Percentiles rank a stretch among this genome's conserved stretches.
phyloP scores from a whole-genome alignment of 2,888 invertebrate genomes.

The Melieria omissa region DNA sequence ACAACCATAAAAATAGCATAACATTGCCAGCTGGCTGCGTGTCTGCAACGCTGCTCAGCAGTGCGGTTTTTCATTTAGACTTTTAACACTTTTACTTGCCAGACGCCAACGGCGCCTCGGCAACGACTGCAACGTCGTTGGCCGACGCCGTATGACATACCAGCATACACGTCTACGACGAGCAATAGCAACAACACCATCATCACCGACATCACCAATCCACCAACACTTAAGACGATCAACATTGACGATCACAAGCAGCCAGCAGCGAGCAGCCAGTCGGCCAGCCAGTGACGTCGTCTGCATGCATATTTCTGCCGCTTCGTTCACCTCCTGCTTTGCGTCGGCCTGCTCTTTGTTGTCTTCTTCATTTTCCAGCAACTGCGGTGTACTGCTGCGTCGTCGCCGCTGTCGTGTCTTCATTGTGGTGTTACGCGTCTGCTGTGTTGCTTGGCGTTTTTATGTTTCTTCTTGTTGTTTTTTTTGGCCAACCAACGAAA shows the following conservation, averaged over 20 bases:
- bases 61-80: too few relatives aligned
- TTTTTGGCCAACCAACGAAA: neutral
- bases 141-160: neutral
- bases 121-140: too few relatives aligned
- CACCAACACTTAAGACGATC: neutral
- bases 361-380: too few relatives aligned
- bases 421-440: neutral
- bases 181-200: constrained; percentile 8
- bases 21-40: too few relatives aligned
- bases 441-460: neutral
- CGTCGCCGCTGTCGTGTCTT: neutral
- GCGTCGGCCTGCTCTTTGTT: too few relatives aligned
- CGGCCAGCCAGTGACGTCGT: too few relatives aligned
- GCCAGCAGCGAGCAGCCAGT: neutral
- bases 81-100: too few relatives aligned
- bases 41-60: too few relatives aligned
- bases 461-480: constrained; percentile 17
- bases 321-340: too few relatives aligned
- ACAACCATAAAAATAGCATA: too few relatives aligned
- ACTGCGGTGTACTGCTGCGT: neutral
- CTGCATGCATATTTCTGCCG: too few relatives aligned
- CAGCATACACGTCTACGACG: neutral
- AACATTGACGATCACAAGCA: neutral
- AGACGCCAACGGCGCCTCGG: too few relatives aligned
- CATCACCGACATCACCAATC: neutral